Base-by-base conservation (phyloP, 2,888 invertebrate species). In the Lasioglossum oenotherae region DNA sequence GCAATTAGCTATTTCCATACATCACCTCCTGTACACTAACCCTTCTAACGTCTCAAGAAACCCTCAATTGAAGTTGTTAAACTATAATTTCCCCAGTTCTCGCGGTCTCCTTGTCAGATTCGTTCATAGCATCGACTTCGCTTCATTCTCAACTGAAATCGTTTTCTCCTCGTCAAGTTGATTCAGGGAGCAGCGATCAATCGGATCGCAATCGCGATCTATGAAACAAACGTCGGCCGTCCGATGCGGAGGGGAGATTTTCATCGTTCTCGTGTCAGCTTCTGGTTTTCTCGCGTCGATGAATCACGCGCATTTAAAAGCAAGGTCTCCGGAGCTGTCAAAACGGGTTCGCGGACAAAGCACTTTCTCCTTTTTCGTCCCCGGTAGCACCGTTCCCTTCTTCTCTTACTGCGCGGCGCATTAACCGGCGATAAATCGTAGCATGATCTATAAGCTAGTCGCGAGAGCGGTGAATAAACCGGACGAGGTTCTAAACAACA, bases 331-430 rank as follows among this genome's bases (percentile, higher is more conserved):
- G 46, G 53, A 64, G 64, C 71, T 60, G 80, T 85, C 74, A 60
- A 78, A 80, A 60, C 74, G 72, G 38, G 60, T 75, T 57, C 60
- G 44, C 46, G n/a, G 27, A 80, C 78, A 86, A 85, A 86, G 85
- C 75, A 57, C 75, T 76, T 49, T 76, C 69, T 67, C 49, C 73
- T 38, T 57, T 49, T 67, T 46, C 49, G 16, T 46, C 23, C 38
- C 38, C 27, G n/a, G 41, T 16, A 23, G 41, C 41, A 44, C 14
- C 38, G 19, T 49, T n/a, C 31, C 31, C 49, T 27, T 31, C 53
- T 3, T 53, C 23, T 10, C 16, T 69, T 75, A 78, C 80, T 72
- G 64, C 49, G 27, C 49, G n/a, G n/a, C 14, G n/a, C 60, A 60
- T 78, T 79, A 74, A 72, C 57, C 53, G 2, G 53, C 23, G 53